A percentile compares a stretch with the other conserved stretches of the same genome.
phyloP scores from a whole-genome alignment of 2,113 vertebrate species.

The Limanda limanda region DNA sequence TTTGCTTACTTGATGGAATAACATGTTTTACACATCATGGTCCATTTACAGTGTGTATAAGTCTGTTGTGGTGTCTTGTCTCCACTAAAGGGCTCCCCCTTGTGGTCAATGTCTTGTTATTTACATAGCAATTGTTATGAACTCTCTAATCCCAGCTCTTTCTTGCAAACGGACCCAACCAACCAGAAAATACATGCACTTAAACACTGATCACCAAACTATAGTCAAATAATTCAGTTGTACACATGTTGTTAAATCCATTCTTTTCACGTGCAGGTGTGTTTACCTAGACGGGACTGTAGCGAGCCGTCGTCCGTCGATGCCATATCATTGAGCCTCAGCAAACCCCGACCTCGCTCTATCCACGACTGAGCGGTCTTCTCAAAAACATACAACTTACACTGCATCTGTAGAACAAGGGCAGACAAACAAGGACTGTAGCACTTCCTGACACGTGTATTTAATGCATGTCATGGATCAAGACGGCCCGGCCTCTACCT shows the following conservation, averaged over 20 bases:
- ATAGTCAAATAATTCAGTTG: not conserved
- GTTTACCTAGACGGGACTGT: slow-evolving; percentile 93
- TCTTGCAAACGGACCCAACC: not conserved
- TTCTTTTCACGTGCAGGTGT: too few species aligned
- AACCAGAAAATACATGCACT: not conserved
- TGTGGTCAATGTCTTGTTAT: slow-evolving; percentile 32
- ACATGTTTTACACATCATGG: not conserved
- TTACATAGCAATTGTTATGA: not conserved
- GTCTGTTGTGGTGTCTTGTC: not conserved
- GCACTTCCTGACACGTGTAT: not conserved
- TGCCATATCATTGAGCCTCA: slow-evolving; percentile 98
- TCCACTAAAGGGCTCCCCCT: slow-evolving; percentile 42
- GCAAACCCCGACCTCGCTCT: slow-evolving; percentile 94
- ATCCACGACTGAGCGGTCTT: slow-evolving; percentile 98
- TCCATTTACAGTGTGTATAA: not conserved
- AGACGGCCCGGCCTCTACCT: slow-evolving; percentile 79
- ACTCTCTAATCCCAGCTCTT: not conserved
- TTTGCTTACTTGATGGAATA: too few species aligned
- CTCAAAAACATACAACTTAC: slow-evolving; percentile 98
- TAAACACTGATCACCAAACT: not conserved
- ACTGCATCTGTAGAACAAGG: slow-evolving; percentile 88
- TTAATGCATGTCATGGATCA: not conserved
- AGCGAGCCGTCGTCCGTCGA: slow-evolving; percentile 93
- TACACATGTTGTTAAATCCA: too few species aligned
- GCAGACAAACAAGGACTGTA: not conserved